phyloP scores from a whole-genome alignment of 2,113 vertebrate genomes.

The Xerus inauris region DNA sequence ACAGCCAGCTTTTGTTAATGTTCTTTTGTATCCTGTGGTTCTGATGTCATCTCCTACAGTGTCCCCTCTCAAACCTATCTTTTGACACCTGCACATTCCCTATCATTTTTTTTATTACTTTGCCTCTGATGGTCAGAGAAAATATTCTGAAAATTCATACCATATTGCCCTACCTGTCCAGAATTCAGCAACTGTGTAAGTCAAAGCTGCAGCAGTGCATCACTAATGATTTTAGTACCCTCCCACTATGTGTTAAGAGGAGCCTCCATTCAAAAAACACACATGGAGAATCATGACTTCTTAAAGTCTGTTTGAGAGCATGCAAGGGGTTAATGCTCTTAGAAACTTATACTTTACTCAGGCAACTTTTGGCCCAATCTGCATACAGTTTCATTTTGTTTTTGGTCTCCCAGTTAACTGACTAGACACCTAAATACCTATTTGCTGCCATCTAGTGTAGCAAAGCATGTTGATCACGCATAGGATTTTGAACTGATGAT shows the following conservation, averaged over 20 bases:
- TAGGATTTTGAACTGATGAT: not conserved
- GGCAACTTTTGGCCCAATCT: not conserved
- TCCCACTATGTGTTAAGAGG: not conserved
- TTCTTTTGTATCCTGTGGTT: not conserved
- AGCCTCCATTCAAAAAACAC: not conserved
- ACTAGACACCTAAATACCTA: not conserved
- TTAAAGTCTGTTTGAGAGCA: not conserved
- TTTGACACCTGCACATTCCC: not conserved
- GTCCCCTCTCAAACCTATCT: not conserved
- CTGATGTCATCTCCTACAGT: not conserved
- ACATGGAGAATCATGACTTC: not conserved
- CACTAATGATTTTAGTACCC: not conserved
- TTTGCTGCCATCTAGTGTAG: constrained; percentile 60
- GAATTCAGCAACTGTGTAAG: not conserved
- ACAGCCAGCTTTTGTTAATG: not conserved
- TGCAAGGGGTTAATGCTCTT: not conserved
- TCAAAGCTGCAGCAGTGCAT: not conserved
- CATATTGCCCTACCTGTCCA: not conserved
- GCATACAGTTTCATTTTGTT: constrained; percentile 41
- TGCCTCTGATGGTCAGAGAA: not conserved
- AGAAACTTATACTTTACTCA: not conserved
- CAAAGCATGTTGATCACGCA: not conserved
- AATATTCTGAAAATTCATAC: constrained; percentile 5
- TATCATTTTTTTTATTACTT: not conserved
- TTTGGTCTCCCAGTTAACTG: constrained; percentile 33